phyloP scores from a whole-genome alignment of 1,140 invertebrate species.

The Philaenus spumarius region DNA sequence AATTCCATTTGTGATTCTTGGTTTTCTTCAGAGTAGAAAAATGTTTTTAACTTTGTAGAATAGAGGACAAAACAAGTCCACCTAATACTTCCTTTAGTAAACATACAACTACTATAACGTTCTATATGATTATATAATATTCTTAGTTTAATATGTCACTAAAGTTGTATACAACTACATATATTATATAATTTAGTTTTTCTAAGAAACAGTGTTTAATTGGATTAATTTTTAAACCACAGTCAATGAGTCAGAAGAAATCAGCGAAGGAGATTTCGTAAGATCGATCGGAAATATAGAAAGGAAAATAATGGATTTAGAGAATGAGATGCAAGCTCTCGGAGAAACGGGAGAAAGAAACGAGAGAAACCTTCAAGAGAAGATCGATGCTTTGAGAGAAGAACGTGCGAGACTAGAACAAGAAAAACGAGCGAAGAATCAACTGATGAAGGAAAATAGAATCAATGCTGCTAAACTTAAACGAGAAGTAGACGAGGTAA shows the following conservation, averaged over 20 bases:
- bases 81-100: no score
- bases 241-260: neutral
- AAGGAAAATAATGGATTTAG: conserved; percentile 5
- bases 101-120: no score
- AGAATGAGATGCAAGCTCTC: conserved; percentile 19
- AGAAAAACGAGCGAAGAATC: conserved; percentile 37
- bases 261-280: conserved; percentile 3
- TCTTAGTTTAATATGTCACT: no score
- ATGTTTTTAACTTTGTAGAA: no score
- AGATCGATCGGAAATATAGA: conserved; percentile 9
- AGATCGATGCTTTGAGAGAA: conserved; percentile 42
- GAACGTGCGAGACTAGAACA: conserved; percentile 41
- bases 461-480: conserved; percentile 33
- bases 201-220: no score
- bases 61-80: no score
- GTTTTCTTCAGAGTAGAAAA: no score
- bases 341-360: conserved; percentile 25
- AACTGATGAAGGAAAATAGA: conserved; percentile 42
- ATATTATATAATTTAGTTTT: no score
- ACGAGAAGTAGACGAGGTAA: conserved; percentile 30
- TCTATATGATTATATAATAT: no score
- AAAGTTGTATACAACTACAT: no score
- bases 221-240: no score
- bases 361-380: conserved; percentile 40
- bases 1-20: no score